phyloP scores from a whole-genome alignment of 2,113 vertebrate species.

The Colossoma macropomum region DNA sequence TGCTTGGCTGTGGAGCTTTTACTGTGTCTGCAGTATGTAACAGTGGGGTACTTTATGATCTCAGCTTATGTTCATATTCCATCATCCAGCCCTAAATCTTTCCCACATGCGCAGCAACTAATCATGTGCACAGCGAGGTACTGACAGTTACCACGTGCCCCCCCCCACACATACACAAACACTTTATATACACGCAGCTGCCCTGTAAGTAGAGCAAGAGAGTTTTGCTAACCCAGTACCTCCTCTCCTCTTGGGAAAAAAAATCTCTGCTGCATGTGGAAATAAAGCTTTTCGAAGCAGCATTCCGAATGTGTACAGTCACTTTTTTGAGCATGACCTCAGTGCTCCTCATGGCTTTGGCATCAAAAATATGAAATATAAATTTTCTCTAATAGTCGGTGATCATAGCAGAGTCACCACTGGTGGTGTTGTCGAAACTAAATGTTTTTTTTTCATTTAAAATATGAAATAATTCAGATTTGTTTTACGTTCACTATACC shows the following conservation, averaged over 20 bases:
- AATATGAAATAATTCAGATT: no score
- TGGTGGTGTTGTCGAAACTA: no score
- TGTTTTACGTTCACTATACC: no score
- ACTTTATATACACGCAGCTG: neutral
- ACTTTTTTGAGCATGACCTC: neutral
- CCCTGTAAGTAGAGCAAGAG: neutral
- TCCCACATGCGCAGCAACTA: neutral
- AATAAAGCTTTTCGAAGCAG: neutral
- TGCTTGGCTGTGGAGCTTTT: no score
- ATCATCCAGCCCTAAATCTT: constrained; percentile 7
- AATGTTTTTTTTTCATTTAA: no score
- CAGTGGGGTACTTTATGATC: neutral
- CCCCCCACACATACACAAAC: neutral
- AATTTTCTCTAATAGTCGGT: no score
- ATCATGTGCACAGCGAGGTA: neutral
- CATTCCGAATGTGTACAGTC: neutral
- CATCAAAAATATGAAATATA: no score
- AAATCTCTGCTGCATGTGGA: neutral
- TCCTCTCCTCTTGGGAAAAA: neutral
- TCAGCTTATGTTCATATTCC: neutral
- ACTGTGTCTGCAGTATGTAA: no score
- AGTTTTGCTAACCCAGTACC: neutral
- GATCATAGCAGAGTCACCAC: no score
- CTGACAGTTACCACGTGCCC: neutral
- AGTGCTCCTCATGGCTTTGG: no score